Conservation (phyloP, 2,797 vertebrate species). For the Hylomyscus alleni region DNA sequence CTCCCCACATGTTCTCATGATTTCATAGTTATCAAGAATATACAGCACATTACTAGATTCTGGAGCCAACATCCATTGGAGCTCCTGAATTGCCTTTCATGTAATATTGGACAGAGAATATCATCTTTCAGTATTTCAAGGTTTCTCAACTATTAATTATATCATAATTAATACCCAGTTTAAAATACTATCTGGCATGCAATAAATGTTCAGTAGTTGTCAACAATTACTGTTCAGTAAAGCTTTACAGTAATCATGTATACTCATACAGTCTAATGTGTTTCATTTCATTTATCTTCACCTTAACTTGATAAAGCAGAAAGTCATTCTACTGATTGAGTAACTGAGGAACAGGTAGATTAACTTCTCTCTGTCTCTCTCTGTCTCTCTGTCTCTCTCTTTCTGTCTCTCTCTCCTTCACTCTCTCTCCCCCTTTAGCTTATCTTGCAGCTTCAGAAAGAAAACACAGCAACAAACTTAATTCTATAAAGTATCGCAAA, state of each 20-base stretch:
- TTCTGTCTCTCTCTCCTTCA: too few species aligned
- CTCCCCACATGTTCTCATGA: background rate
- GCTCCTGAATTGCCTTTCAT: background rate
- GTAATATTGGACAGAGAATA: background rate
- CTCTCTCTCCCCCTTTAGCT: background rate
- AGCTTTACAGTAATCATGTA: background rate
- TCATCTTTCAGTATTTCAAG: background rate
- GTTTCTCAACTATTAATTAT: conserved; percentile 4
- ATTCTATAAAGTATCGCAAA: background rate
- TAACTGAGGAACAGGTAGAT: background rate
- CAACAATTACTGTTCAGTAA: background rate
- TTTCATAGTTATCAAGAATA: background rate
- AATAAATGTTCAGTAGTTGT: background rate
- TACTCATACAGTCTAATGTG: background rate
- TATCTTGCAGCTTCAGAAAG: background rate
- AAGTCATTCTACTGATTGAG: background rate
- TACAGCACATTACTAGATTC: background rate
- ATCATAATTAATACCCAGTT: background rate
- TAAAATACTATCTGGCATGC: background rate
- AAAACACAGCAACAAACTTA: background rate
- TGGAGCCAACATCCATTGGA: background rate
- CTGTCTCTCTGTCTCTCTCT: background rate
- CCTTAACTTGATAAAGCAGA: background rate
- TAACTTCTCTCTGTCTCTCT: background rate
- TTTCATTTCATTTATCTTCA: conserved; percentile 11